A percentile compares a stretch with the other conserved stretches of the same genome.
Conservation (phyloP, 2,113 vertebrate genomes). For the Scomber scombrus region DNA sequence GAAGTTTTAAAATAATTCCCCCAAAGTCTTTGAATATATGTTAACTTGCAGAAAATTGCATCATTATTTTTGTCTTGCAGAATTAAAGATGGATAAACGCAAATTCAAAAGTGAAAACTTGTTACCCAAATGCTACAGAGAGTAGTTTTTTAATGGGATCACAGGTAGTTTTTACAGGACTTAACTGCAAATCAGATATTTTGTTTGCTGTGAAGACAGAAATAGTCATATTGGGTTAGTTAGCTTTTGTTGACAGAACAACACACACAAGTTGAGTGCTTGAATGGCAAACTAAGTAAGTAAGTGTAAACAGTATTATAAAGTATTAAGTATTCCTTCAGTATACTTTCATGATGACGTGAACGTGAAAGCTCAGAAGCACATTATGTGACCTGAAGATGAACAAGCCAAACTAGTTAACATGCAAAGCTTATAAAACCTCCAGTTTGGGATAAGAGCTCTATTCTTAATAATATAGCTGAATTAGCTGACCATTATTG, state of each 20-base stretch:
- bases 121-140: not conserved
- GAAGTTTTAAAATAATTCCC: too few species aligned
- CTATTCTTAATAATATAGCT: not conserved
- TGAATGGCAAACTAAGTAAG: not conserved
- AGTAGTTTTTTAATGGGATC: conserved; percentile 7
- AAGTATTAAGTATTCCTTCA: not conserved
- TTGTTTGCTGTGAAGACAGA: conserved; percentile 3
- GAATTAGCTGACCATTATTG: too few species aligned
- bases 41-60: too few species aligned
- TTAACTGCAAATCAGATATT: conserved; percentile 9
- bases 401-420: too few species aligned
- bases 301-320: too few species aligned
- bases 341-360: too few species aligned
- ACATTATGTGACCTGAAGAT: not conserved
- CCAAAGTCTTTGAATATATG: too few species aligned
- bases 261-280: not conserved
- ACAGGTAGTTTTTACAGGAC: conserved; percentile 14
- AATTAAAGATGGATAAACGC: conserved; percentile 42
- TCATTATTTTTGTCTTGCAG: too few species aligned
- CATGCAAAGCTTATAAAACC: too few species aligned
- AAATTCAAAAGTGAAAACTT: conserved; percentile 48
- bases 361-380: not conserved
- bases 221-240: not conserved
- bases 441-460: not conserved
- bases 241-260: not conserved